Evolutionary conservation across 2,888 invertebrate species (phyloP).

Genomic region (Yponomeuta malinellus): DNA sequence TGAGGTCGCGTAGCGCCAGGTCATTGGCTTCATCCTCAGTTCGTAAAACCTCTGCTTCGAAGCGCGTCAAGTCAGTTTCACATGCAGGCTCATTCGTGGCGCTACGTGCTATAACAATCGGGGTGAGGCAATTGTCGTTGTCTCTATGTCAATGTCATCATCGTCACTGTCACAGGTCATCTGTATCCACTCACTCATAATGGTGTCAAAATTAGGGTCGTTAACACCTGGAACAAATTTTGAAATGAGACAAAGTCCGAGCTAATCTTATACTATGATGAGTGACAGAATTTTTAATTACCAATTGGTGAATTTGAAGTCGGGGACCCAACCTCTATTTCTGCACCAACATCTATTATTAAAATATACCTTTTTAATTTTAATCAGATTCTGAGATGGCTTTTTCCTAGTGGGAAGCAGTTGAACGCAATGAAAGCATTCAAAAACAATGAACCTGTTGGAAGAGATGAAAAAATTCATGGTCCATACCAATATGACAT

Average conservation of each 20-base stretch:
- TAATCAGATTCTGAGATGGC: background rate
- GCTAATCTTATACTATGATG: conserved; percentile 7
- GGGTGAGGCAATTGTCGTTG: conserved; percentile 12
- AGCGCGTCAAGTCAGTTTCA: conserved; percentile 14
- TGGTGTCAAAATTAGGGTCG: conserved; percentile 1
- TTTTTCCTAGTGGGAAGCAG: too few relatives aligned
- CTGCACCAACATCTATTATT: conserved; percentile 6
- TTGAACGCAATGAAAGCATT: too few relatives aligned
- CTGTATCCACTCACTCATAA: conserved; percentile 4
- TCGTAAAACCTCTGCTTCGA: conserved; percentile 16
- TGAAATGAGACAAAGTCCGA: conserved; percentile 5
- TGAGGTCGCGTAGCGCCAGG: conserved; percentile 17
- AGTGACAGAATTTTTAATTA: conserved; percentile 8
- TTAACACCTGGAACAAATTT: conserved; percentile 13
- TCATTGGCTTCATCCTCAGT: conserved; percentile 11
- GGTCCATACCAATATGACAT: too few relatives aligned
- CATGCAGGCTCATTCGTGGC: conserved; percentile 16
- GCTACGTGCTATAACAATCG: conserved; percentile 12
- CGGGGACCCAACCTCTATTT: conserved; percentile 6
- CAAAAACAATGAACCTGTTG: background rate
- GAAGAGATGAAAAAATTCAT: too few relatives aligned
- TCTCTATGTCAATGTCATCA: conserved; percentile 10
- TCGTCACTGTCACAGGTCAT: conserved; percentile 12
- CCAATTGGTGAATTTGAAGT: conserved; percentile 13
- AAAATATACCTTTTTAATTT: conserved; percentile 4